phyloP scores from a whole-genome alignment of 2,888 invertebrate genomes.

The Ormyrus rosae region DNA sequence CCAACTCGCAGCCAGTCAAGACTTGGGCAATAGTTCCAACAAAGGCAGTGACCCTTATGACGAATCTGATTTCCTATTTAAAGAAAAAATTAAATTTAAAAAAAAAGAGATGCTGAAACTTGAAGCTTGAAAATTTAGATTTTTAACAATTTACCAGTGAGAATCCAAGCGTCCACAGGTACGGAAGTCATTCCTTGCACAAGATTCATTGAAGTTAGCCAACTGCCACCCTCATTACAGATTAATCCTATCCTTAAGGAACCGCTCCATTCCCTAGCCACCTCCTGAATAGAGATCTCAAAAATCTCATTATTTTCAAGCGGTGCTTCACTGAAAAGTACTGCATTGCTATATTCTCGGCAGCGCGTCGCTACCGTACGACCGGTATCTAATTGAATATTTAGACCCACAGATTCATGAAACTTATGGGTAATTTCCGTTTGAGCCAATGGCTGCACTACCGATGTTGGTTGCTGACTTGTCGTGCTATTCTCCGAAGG shows the following conservation, averaged over 20 bases:
- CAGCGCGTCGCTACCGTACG: constrained; percentile 82
- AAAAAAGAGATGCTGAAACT: neutral
- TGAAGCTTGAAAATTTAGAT: neutral
- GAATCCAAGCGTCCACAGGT: constrained; percentile 84
- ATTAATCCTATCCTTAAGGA: constrained; percentile 89
- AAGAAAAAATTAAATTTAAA: constrained; percentile 1
- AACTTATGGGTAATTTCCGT: constrained; percentile 75
- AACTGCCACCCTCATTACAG: constrained; percentile 78
- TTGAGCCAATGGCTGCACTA: constrained; percentile 77
- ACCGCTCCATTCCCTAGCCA: constrained; percentile 83
- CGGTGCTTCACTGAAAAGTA: constrained; percentile 85
- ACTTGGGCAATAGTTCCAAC: constrained; percentile 83
- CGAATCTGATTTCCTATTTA: constrained; percentile 82
- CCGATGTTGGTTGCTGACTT: constrained; percentile 79
- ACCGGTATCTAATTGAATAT: constrained; percentile 83
- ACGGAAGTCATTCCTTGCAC: constrained; percentile 81
- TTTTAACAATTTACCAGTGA: constrained; percentile 77
- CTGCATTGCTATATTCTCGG: constrained; percentile 78
- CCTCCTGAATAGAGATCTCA: constrained; percentile 84
- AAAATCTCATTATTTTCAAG: constrained; percentile 87
- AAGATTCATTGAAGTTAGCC: constrained; percentile 77
- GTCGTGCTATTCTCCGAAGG: constrained; percentile 76
- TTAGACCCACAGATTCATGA: constrained; percentile 82
- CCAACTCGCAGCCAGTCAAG: constrained; percentile 90
- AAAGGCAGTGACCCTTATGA: constrained; percentile 81